Evolutionary conservation across 2,113 vertebrate genomes (phyloP), one percentile per base, ranked within the genome.

Genomic region (Anoura caudifer): DNA sequence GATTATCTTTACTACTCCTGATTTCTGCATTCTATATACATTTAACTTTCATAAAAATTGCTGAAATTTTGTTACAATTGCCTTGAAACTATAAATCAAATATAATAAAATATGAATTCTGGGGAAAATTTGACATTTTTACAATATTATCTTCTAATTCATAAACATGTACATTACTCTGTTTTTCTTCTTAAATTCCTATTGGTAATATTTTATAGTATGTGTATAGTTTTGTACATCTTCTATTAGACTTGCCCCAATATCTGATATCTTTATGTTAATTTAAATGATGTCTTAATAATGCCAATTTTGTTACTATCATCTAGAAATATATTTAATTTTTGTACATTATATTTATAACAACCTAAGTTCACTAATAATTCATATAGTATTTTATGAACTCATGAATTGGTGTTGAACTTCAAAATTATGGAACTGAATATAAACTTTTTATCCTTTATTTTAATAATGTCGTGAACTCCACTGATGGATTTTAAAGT

Each of bases 101-200:
- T 88, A 36, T 31, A 56, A 69, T 79, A 22, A 87, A 79, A 47
- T 50, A 81, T 63, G 81, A 81, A 85, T 76, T 80, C 88, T 4
- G 7, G 13, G 9, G 5, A 28, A 16, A 31, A 84, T 89, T 24
- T 15, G 26, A 67, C 16, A 59, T 61, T 33, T 91, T 93, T 93
- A 38, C 15, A 80, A 59, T 56, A 47, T 52, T 67, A 45, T 59
- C 13, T 94, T 96, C 20, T 22, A 94, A n/a, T 52, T 82, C 69
- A 83, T 79, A 41, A 77, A 89, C 17, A 41, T 61, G 2, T 67
- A 56, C 26, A 45, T 33, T 76, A 19, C 28, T 81, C 2, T 5
- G 56, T 87, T 92, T 86, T 38, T 87, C 14, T 75, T 87, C 52
- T 96, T 80, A 10, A 94, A 43, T 84, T 91, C 90, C 41, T 76